Evolutionary conservation across 2,113 vertebrate genomes (phyloP).

Genomic region (Mus musculus): GRCm39 chr1:105678501-105679000

Average conservation of each 20-base stretch:
- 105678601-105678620: neutral
- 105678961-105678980: neutral
- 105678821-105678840: neutral
- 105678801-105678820: conserved; percentile 50
- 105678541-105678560: neutral
- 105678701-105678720: conserved; percentile 99
- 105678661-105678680: conserved; percentile 56
- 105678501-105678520: neutral
- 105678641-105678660: conserved; percentile 1
- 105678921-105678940: neutral
- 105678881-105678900: neutral
- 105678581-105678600: neutral
- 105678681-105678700: conserved; percentile 88
- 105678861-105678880: conserved; percentile 47
- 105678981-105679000: neutral
- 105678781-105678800: conserved; percentile 50
- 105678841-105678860: conserved; percentile 46
- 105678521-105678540: neutral
- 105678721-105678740: conserved; percentile 99
- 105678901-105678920: neutral
- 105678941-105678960: neutral
- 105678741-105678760: conserved; percentile 96
- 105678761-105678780: conserved; percentile 93
- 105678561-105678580: neutral
- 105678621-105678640: too few species aligned